These are phyloP conservation scores for Psylliodes chrysocephalus DNA, from an alignment of 2,888 invertebrate genomes.

Conservation along the genomic window DNA sequence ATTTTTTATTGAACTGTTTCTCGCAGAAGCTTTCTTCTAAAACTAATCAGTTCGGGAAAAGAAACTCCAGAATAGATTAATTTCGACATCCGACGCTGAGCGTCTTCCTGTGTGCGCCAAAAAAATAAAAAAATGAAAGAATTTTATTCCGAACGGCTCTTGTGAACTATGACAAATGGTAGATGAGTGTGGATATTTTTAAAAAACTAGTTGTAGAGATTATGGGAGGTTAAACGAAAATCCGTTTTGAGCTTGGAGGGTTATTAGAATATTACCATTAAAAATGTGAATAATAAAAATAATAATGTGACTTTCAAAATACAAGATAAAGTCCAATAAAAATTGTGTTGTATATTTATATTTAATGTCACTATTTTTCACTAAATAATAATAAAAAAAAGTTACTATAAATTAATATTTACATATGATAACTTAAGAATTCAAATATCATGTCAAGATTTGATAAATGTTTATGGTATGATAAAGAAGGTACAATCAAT, in stretches of 20 bases:
- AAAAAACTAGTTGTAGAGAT: slow-evolving; percentile 6
- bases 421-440: neutral
- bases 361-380: neutral
- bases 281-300: no score
- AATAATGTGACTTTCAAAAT: no score
- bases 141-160: slow-evolving; percentile 37
- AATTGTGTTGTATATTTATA: no score
- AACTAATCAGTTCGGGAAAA: slow-evolving; percentile 23
- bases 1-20: no score
- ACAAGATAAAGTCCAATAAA: no score
- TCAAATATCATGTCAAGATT: neutral
- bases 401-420: neutral
- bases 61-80: slow-evolving; percentile 47
- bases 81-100: slow-evolving; percentile 49
- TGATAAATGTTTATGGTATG: neutral
- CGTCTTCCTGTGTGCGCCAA: slow-evolving; percentile 50
- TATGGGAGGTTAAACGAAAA: slow-evolving; percentile 2
- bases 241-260: neutral
- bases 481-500: neutral
- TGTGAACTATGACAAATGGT: slow-evolving; percentile 47
- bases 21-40: slow-evolving; percentile 3
- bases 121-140: slow-evolving; percentile 38
- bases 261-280: no score
- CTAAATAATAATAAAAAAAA: neutral
- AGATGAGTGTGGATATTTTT: slow-evolving; percentile 26